Conservation (phyloP, 2,888 invertebrate species). For the Cotesia congregata region DNA sequence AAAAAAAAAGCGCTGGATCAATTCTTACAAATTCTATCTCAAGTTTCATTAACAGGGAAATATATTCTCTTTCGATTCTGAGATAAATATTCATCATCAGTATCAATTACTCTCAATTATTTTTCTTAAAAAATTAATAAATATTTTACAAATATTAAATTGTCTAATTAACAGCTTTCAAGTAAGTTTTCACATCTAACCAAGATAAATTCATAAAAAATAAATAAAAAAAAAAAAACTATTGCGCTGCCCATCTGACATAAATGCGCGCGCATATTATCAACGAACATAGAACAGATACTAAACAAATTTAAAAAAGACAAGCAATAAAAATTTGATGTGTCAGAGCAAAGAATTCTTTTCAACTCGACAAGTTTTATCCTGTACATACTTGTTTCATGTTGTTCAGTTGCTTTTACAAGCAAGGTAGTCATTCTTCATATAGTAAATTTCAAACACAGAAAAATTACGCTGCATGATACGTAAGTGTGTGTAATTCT, state of each 20-base stretch:
- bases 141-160: neutral
- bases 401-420: constrained; percentile 20
- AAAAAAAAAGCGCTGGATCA: neutral
- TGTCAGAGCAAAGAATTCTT: constrained; percentile 37
- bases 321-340: constrained; percentile 37
- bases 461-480: too few relatives aligned
- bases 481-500: neutral
- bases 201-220: neutral
- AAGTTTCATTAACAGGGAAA: neutral
- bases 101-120: neutral
- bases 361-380: constrained; percentile 42
- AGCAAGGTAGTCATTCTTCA: neutral
- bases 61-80: neutral
- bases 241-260: neutral
- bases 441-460: neutral
- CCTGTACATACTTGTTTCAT: constrained; percentile 42
- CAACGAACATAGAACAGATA: neutral
- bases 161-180: neutral
- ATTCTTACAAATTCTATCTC: neutral
- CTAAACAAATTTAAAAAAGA: neutral
- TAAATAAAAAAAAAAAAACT: neutral
- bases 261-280: neutral
- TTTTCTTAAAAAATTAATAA: neutral
- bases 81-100: neutral
- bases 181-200: neutral